These are phyloP conservation scores for Coptotermes formosanus DNA, from an alignment of 1,140 invertebrate genomes.

Conservation along the genomic window DNA sequence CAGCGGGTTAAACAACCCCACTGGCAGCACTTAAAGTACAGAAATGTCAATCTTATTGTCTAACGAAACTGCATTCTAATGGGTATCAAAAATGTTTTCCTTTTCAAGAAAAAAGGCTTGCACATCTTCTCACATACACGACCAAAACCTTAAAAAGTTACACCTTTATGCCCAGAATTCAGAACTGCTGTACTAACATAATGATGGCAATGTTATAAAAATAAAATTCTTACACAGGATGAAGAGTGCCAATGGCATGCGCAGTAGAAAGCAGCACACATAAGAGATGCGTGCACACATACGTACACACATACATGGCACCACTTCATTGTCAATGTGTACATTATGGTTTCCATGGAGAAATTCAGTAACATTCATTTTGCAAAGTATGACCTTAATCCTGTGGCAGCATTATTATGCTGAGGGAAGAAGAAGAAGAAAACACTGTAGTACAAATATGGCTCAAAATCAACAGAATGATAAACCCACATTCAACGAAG, in stretches of 20 bases:
- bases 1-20: not conserved
- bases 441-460: not conserved
- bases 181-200: not conserved
- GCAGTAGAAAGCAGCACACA: not conserved
- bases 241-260: not conserved
- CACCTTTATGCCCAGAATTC: not conserved
- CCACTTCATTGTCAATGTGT: not conserved
- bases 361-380: not conserved
- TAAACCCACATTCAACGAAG: not conserved
- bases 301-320: not conserved
- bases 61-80: not conserved
- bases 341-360: not conserved
- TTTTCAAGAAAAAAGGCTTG: not conserved
- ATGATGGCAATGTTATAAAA: not conserved
- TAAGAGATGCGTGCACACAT: too few species aligned
- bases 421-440: not conserved
- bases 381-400: not conserved
- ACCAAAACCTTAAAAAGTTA: not conserved
- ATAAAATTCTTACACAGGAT: not conserved
- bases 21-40: not conserved
- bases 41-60: conserved; percentile 17
- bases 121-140: not conserved
- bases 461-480: not conserved
- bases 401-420: not conserved
- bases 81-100: conserved; percentile 6